Evolutionary conservation across 2,797 vertebrate species (phyloP), one percentile per base, ranked within the genome.

Genomic region (Tinamus major): DNA sequence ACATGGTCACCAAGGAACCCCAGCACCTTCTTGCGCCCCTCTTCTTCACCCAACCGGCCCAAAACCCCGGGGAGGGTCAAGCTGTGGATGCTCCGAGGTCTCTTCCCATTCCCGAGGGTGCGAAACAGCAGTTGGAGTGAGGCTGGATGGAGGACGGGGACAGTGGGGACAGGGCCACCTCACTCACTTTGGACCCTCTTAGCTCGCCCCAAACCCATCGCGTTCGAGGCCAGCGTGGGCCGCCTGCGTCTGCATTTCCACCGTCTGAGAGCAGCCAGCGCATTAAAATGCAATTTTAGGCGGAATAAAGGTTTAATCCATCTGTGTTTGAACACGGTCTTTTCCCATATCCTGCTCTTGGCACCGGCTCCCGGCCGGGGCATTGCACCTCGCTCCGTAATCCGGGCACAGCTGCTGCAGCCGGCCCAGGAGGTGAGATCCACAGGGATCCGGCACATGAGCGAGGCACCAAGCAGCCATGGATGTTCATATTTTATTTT

Each of bases 341-440:
- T 86, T 84, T 80, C 92, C 88, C 67, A 51, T 46, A 84, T 79
- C 86, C 93, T 62, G 70, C 83, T 94, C 46, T 55, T 72, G 90
- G 77, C 91, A 79, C 6, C 0, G 62, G 7, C 71, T 79, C 85
- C 92, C 85, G 68, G 23, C 79, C 44, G 63, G 81, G 77, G 33
- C 84, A 3, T 72, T 20, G 78, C 87, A 37, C 48, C 79, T 95
- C 62, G 0, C 48, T 24, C 91, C 0, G 0, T 27, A 49, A 62
- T 72, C 15, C 1, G 58, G 69, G 87, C 90, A 62, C 90, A 93
- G 88, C 88, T 87, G 92, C 94, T 41, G 76, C 3, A 1, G 61
- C 71, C 4, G 2, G n/a, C 31, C 51, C 37, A 21, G 53, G 35
- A 68, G 69, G 44, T 5, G 2, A 23, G 4, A 41, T 6, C 44